A percentile compares a stretch with the other conserved stretches of the same genome.
These are phyloP conservation scores for Pipistrellus pygmaeus DNA, from an alignment of 2,797 vertebrate species.

Conservation along the genomic window DNA sequence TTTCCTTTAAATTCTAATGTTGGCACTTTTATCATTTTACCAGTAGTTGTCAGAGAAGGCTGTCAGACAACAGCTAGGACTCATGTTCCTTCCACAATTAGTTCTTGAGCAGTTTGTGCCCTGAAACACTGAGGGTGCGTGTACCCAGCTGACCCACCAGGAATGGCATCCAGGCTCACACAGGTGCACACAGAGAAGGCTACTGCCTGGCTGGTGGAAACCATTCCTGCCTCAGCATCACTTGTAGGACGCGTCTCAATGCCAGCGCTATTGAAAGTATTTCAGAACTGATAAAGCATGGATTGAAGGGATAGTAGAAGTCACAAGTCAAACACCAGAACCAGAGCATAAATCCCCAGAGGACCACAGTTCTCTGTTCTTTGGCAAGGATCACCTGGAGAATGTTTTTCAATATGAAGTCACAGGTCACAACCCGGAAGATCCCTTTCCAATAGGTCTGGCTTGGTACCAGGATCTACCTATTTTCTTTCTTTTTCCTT, in stretches of 20 bases:
- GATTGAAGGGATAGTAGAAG: not conserved
- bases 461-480: not conserved
- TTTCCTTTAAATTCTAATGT: not conserved
- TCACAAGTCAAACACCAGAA: not conserved
- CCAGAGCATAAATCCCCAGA: not conserved
- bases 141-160: not conserved
- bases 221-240: not conserved
- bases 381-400: not conserved
- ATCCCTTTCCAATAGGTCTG: not conserved
- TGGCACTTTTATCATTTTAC: not conserved
- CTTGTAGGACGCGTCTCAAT: not conserved
- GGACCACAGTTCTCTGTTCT: not conserved
- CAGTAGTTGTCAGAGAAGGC: not conserved
- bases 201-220: not conserved
- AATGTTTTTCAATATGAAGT: not conserved
- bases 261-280: not conserved
- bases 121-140: not conserved
- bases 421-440: not conserved
- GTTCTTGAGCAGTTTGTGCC: not conserved
- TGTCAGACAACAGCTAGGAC: not conserved
- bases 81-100: not conserved
- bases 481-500: not conserved
- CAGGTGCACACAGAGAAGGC: not conserved
- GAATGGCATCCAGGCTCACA: not conserved
- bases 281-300: not conserved